Evolutionary conservation across 2,113 vertebrate genomes (phyloP).

Genomic region (Labrus mixtus): DNA sequence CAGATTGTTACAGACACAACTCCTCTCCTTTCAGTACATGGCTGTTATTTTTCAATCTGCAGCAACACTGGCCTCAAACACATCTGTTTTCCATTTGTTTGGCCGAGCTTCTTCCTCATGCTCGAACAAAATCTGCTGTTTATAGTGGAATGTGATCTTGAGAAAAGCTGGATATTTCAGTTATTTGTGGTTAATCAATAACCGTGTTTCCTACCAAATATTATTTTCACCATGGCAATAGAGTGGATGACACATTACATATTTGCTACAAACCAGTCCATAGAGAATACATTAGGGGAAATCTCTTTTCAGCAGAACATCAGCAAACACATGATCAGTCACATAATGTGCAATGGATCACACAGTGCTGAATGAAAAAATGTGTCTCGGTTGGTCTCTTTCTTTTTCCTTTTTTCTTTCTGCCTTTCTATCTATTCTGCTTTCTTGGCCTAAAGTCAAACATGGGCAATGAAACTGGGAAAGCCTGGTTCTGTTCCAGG

Average conservation of each 20-base stretch:
- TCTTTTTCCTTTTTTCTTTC: too few species aligned
- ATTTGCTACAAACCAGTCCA: slow-evolving; percentile 6
- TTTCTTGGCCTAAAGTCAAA: too few species aligned
- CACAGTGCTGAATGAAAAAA: background rate
- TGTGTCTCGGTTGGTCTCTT: background rate
- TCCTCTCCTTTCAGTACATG: background rate
- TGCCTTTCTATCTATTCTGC: too few species aligned
- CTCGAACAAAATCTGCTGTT: slow-evolving; percentile 1
- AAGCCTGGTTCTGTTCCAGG: background rate
- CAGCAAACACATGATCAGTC: slow-evolving; percentile 1
- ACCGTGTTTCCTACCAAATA: slow-evolving; percentile 14
- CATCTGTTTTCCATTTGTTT: slow-evolving; percentile 16
- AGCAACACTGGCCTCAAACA: background rate
- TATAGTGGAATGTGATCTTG: slow-evolving; percentile 5
- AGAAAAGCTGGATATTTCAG: slow-evolving; percentile 9
- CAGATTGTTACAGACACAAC: background rate
- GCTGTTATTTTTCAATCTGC: background rate
- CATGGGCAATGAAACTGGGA: too few species aligned
- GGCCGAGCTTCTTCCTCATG: background rate
- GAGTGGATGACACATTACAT: background rate
- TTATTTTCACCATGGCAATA: slow-evolving; percentile 22
- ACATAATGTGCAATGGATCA: background rate
- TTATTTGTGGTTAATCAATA: slow-evolving; percentile 7
- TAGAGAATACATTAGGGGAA: background rate
- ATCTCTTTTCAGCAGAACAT: background rate